Evolutionary conservation across 2,797 vertebrate species (phyloP), one percentile per base, ranked within the genome.

Genomic region (Perdix hodgsoniae): DNA sequence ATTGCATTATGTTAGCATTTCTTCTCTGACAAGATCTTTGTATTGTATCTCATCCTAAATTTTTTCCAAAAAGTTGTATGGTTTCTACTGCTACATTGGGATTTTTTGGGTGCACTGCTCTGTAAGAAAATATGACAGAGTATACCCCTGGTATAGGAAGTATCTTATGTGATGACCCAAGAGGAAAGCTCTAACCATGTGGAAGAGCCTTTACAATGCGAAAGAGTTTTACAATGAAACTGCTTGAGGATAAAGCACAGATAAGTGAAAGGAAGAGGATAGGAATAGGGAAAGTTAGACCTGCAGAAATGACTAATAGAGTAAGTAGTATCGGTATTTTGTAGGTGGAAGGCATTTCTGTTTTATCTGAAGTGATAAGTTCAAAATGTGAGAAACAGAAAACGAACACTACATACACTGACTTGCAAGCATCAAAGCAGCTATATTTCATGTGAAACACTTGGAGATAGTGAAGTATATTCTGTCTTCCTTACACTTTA

Each of bases 1-100:
- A 42, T 90, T 87, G 85, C 77, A 75, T 81, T 59, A 27, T 3
- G 35, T 69, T 82, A 80, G 39, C 42, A 27, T 26, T 80, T 86
- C 24, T 47, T 63, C n/a, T 4, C 9, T 21, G 52, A 60, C 75
- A 67, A 83, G 56, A 59, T 50, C 22, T 83, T 91, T 40, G 49
- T 59, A 31, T 61, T 65, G 56, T 0, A 0, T 40, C 86, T 76
- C 23, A 80, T 91, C 64, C 39, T 37, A 63, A 65, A 42, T 88
- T 78, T 81, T 81, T 65, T 44, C 42, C 70, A 60, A 60, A 40
- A 80, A 83, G 50, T 3, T 40, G 3, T 45, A 9, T 26, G 4
- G 31, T n/a, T 89, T 56, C 49, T 59, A 6, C 16, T 72, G 45
- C 31, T 64, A 33, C 12, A 54, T 7, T 35, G 16, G 52, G 27